Evolutionary conservation across 2,888 invertebrate genomes (phyloP), one percentile per base, ranked within the genome.

Genomic region (Phragmatobia fuliginosa): DNA sequence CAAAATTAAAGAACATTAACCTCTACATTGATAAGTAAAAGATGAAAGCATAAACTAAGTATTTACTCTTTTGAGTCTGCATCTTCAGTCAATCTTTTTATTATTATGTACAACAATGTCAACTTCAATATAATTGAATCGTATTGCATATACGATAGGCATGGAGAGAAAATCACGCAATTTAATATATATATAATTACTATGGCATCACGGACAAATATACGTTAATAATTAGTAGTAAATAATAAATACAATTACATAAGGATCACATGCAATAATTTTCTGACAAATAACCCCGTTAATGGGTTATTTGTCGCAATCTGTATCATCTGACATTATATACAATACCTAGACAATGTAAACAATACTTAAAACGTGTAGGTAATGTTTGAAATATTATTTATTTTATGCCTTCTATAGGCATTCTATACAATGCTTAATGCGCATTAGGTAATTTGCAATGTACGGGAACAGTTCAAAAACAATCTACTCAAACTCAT

Each of bases 1-100:
- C 18, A 41, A 41, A 41, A 41, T n/a, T 41, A 41, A 41, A 70
- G 52, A 71, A 71, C 75, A 73, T 62, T 60, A 78, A 72, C 72
- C 72, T 36, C 0, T 41, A 62, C 10, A 62, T 68, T 67, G n/a
- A 63, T 68, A 25, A 56, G 67, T 71, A 65, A 32, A 70, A 33
- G 28, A 71, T 31, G 38, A 38, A 60, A 38, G 32, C 41, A 31
- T 45, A 32, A 5, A 32, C 31, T 45, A 32, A 6, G 21, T 21
- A 21, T 4, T 0, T 3, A 21, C 21, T 16, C 45, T 45, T 21
- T 45, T 7, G 21, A 45, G 21, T 5, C 21, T 21, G 18, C 45
- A 5, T 25, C 6, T 28, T 14, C 14, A 28, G 14, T 56, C 52
- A 28, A 14, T 25, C 25, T 28, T 28, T 28, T 7, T 5, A 36